Conservation (phyloP, 2,113 vertebrate species). For the Gambusia affinis region DNA sequence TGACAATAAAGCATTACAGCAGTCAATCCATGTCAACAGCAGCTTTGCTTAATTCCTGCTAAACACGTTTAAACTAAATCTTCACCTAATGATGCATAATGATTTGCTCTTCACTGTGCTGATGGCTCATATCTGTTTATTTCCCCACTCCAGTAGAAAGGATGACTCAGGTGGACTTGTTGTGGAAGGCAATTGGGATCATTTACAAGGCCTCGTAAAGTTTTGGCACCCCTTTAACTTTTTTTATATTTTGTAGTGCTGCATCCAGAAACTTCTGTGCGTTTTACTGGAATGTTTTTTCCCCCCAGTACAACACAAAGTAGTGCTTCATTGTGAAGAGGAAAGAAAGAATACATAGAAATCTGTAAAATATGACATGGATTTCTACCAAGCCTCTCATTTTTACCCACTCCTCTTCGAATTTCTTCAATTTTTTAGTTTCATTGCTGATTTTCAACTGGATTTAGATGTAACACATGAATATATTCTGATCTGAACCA, state of each 20-base stretch:
- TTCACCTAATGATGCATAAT: constrained; percentile 87
- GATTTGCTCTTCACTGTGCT: constrained; percentile 82
- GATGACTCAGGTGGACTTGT: constrained; percentile 61
- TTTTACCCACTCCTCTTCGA: neutral
- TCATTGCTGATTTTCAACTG: too few species aligned
- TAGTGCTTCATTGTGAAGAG: neutral
- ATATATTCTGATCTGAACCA: too few species aligned
- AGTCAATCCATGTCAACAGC: constrained; percentile 87
- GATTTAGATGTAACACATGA: too few species aligned
- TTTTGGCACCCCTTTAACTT: constrained; percentile 18
- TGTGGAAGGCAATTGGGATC: constrained; percentile 23
- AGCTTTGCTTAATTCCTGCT: constrained; percentile 88
- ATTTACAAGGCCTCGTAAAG: constrained; percentile 47
- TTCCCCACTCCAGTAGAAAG: constrained; percentile 51
- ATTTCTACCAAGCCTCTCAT: neutral
- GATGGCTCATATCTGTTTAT: constrained; percentile 75
- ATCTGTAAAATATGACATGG: neutral
- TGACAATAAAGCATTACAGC: constrained; percentile 87
- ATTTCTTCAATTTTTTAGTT: neutral
- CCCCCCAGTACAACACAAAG: neutral
- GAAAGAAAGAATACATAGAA: neutral
- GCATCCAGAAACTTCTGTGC: neutral
- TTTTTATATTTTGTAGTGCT: neutral
- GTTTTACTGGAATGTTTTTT: neutral
- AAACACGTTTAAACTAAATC: constrained; percentile 87